Evolutionary conservation across 2,888 invertebrate genomes (phyloP).

Genomic region (Acanthosepion lycidas): DNA sequence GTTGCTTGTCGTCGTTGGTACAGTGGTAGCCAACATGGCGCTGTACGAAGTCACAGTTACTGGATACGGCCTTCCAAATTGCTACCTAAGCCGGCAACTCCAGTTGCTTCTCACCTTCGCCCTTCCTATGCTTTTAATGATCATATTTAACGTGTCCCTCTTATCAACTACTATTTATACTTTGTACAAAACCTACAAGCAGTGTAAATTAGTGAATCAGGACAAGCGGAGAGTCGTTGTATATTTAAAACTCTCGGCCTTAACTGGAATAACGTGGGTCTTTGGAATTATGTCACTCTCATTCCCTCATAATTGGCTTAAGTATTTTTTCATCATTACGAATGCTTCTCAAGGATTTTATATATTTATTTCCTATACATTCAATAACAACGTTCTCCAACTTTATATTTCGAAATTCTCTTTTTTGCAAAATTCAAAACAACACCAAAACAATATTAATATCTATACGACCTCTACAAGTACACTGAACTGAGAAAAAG

Average conservation of each 20-base stretch:
- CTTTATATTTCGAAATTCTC: not conserved
- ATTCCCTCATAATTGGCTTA: not conserved
- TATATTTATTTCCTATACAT: not conserved
- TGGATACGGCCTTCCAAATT: not conserved
- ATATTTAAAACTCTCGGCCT: not conserved
- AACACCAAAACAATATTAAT: not conserved
- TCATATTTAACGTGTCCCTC: not conserved
- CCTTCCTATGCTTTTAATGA: not conserved
- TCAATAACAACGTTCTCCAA: not conserved
- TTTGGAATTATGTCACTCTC: not conserved
- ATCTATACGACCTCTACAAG: not conserved
- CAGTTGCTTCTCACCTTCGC: not conserved
- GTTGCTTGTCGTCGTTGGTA: not conserved
- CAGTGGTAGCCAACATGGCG: not conserved
- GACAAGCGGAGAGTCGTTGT: not conserved
- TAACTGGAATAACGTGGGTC: conserved; percentile 9
- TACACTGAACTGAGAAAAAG: too few species aligned
- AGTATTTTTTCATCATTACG: not conserved
- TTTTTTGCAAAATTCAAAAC: not conserved
- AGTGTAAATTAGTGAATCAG: not conserved
- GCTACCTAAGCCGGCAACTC: not conserved
- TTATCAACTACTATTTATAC: not conserved
- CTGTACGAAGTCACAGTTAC: not conserved
- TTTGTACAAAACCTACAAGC: not conserved
- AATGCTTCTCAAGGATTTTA: conserved; percentile 36